Conservation (phyloP, 2,113 vertebrate genomes). For the Alethe castanea region DNA sequence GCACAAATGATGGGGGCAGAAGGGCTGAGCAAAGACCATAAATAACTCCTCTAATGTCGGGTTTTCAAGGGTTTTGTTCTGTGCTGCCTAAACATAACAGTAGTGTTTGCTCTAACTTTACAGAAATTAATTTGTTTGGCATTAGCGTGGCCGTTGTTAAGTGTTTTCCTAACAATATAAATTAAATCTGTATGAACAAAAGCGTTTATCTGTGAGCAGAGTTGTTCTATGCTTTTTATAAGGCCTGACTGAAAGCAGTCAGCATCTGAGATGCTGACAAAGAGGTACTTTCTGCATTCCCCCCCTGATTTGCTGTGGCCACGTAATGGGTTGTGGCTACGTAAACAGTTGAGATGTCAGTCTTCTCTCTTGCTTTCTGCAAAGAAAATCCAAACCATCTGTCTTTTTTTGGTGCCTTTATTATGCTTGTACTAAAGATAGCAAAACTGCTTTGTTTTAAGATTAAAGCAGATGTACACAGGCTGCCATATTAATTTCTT, state of each 20-base stretch:
- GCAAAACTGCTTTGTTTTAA: constrained; percentile 67
- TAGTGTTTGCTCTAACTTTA: constrained; percentile 4
- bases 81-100: not conserved
- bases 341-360: constrained; percentile 47
- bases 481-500: constrained; percentile 65
- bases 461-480: constrained; percentile 66
- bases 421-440: constrained; percentile 33
- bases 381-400: constrained; percentile 68
- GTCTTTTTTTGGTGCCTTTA: constrained; percentile 44
- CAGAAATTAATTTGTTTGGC: constrained; percentile 49
- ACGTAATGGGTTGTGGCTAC: not conserved
- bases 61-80: constrained; percentile 26
- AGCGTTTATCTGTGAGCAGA: not conserved
- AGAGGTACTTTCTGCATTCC: not conserved
- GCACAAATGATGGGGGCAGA: not conserved
- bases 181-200: constrained; percentile 3
- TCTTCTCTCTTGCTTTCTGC: constrained; percentile 23
- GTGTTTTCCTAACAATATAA: constrained; percentile 14
- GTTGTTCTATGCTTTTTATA: not conserved
- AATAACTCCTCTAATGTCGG: constrained; percentile 23
- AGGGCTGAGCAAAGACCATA: constrained; percentile 29
- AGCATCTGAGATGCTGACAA: not conserved
- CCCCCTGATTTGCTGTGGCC: not conserved
- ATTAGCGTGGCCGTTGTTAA: not conserved
- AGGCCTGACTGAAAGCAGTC: not conserved